These are phyloP conservation scores for Microplitis mediator DNA, from an alignment of 1,140 invertebrate species.

Conservation along the genomic window DNA sequence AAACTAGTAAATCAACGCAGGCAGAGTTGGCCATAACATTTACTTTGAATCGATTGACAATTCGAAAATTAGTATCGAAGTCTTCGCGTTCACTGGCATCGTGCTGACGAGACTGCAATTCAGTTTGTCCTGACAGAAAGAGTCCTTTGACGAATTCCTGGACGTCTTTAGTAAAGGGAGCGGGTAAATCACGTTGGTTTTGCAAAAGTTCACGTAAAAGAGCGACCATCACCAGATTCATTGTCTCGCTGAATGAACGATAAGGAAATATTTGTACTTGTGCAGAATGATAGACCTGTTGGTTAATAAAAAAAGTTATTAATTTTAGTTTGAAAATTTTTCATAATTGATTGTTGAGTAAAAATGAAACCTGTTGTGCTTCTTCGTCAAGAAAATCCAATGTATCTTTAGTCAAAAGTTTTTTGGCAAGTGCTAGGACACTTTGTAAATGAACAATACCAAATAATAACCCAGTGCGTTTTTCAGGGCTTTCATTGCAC, in stretches of 20 bases:
- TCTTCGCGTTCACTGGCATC: slow-evolving; percentile 82
- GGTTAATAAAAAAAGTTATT: slow-evolving; percentile 8
- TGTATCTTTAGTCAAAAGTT: slow-evolving; percentile 85
- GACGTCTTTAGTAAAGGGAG: slow-evolving; percentile 91
- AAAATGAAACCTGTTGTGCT: slow-evolving; percentile 71
- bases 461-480: slow-evolving; percentile 69
- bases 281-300: slow-evolving; percentile 53
- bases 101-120: slow-evolving; percentile 83
- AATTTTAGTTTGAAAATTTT: not conserved
- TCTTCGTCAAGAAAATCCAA: slow-evolving; percentile 83
- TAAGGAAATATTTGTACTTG: slow-evolving; percentile 81
- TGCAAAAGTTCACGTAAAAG: slow-evolving; percentile 89
- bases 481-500: slow-evolving; percentile 71
- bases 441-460: slow-evolving; percentile 78
- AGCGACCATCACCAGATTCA: slow-evolving; percentile 92
- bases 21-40: slow-evolving; percentile 97
- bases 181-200: slow-evolving; percentile 85
- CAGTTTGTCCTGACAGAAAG: slow-evolving; percentile 91
- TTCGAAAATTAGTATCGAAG: slow-evolving; percentile 76
- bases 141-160: slow-evolving; percentile 86
- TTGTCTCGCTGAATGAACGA: slow-evolving; percentile 90
- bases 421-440: slow-evolving; percentile 82
- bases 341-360: not conserved
- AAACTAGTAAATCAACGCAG: slow-evolving; percentile 95
- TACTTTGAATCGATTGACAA: slow-evolving; percentile 91